Evolutionary conservation across 2,888 invertebrate species (phyloP).

Genomic region (Dexiosoma caninum): DNA sequence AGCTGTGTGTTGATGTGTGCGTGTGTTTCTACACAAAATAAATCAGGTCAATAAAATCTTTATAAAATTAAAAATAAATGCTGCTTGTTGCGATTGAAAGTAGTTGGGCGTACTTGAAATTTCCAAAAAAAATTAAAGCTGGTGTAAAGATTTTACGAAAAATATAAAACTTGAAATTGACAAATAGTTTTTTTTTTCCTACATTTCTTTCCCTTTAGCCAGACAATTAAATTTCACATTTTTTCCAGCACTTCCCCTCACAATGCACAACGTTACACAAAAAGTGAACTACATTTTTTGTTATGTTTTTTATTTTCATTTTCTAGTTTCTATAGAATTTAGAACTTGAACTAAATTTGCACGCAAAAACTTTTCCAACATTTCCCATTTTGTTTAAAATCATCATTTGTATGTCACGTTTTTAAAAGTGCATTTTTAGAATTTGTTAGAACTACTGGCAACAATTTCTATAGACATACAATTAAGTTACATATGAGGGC

Average conservation of each 20-base stretch:
- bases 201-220: neutral
- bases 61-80: slow-evolving; percentile 38
- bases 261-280: neutral
- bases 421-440: slow-evolving; percentile 36
- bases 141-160: neutral
- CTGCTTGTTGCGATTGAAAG: neutral
- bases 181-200: neutral
- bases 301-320: neutral
- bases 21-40: slow-evolving; percentile 8
- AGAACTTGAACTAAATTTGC: slow-evolving; percentile 44
- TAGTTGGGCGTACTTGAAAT: neutral
- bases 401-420: slow-evolving; percentile 47
- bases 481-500: neutral
- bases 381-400: slow-evolving; percentile 1
- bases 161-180: slow-evolving; percentile 1
- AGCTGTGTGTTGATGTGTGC: too few species aligned
- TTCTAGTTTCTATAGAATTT: neutral
- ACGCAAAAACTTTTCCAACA: slow-evolving; percentile 15
- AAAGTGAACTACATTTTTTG: neutral
- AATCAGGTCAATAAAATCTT: slow-evolving; percentile 46
- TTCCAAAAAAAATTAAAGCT: neutral
- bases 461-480: slow-evolving; percentile 15
- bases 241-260: neutral
- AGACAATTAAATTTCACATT: slow-evolving; percentile 28
- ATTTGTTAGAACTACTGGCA: slow-evolving; percentile 5